A percentile compares a stretch with the other conserved stretches of the same genome.
Conservation (phyloP, 2,888 invertebrate species). For the Seira ritae region DNA sequence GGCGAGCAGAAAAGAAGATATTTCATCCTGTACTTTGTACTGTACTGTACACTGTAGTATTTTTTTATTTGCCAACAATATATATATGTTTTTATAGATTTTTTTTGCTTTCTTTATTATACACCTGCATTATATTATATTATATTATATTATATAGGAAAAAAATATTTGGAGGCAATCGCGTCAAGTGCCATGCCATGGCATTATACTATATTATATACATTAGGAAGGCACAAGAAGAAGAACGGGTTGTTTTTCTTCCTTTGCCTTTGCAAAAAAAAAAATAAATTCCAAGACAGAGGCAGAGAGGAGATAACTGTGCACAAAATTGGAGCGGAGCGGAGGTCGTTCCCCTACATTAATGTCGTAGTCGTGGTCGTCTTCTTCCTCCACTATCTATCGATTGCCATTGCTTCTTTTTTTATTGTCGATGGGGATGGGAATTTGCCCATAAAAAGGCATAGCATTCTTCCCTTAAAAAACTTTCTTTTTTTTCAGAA, state of each 20-base stretch:
- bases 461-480: neutral
- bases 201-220: no score
- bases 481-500: neutral
- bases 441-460: slow-evolving; percentile 46
- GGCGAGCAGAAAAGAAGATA: neutral
- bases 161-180: no score
- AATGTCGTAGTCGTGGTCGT: neutral
- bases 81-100: neutral
- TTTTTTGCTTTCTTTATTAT: neutral
- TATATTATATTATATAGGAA: no score
- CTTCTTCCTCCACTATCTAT: no score
- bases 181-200: no score
- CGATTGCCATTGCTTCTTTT: slow-evolving; percentile 29
- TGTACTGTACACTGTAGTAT: no score
- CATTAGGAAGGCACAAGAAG: no score
- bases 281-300: no score
- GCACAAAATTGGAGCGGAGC: neutral
- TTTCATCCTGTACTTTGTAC: neutral
- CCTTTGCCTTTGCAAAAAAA: neutral
- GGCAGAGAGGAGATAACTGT: neutral
- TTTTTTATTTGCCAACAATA: neutral
- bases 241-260: neutral
- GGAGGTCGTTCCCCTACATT: slow-evolving; percentile 62
- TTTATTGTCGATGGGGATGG: slow-evolving; percentile 54
- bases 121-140: neutral